Evolutionary conservation across 2,888 invertebrate species (phyloP).

Genomic region (Amiota communis): DNA sequence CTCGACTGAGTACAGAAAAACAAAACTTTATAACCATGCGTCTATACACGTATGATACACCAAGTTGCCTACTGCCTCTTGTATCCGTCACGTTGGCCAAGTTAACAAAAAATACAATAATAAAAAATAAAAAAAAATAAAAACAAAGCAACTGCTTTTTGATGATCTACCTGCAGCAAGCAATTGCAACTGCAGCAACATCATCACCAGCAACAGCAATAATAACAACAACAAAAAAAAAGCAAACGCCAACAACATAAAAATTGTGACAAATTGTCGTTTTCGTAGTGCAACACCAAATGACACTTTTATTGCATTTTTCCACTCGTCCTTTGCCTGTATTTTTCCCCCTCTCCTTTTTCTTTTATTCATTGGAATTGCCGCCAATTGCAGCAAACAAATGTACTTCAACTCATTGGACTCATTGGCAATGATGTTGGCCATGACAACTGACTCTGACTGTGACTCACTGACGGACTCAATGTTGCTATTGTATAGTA

Average conservation of each 20-base stretch:
- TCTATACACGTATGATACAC: no score
- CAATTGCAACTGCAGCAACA: neutral
- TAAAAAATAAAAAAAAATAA: no score
- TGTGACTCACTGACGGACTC: neutral
- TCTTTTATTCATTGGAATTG: neutral
- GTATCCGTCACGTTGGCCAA: neutral
- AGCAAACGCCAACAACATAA: constrained; percentile 41
- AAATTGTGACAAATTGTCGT: constrained; percentile 64
- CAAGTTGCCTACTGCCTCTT: neutral
- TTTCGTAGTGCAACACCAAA: constrained; percentile 43
- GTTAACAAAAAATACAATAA: no score
- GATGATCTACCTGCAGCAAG: neutral
- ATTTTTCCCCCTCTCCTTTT: neutral
- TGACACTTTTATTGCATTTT: constrained; percentile 53
- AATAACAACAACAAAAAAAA: neutral
- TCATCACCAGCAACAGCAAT: neutral
- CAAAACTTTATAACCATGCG: neutral
- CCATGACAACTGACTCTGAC: neutral
- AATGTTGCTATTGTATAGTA: no score
- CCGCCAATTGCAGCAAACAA: constrained; percentile 13
- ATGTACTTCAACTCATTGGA: constrained; percentile 8
- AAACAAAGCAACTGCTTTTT: neutral
- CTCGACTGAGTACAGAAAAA: neutral
- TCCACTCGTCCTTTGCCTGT: neutral
- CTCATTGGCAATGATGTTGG: neutral